A percentile compares a stretch with the other conserved stretches of the same genome.
phyloP scores from a whole-genome alignment of 2,113 vertebrate genomes.

The Coreoperca whiteheadi region DNA sequence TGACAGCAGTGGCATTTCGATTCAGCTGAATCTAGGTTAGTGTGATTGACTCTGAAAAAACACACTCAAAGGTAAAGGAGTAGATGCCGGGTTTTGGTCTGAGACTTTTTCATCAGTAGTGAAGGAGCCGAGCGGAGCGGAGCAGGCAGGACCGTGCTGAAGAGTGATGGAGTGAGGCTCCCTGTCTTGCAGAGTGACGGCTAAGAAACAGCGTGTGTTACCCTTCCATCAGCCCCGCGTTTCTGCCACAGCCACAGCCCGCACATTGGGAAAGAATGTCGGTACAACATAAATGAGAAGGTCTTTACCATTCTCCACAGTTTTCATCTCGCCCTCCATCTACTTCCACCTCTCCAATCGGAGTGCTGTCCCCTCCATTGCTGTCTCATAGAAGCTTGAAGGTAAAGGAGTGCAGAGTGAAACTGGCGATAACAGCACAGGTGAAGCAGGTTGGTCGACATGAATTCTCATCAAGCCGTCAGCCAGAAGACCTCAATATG shows the following conservation, averaged over 20 bases:
- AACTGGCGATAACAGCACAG: not conserved
- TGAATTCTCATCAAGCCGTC: conserved; percentile 33
- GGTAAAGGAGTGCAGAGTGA: conserved; percentile 5
- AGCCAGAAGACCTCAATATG: not conserved
- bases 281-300: conserved; percentile 44
- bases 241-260: conserved; percentile 15
- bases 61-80: conserved; percentile 33
- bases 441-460: not conserved
- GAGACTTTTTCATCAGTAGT: conserved; percentile 55
- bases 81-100: conserved; percentile 20
- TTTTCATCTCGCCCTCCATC: conserved; percentile 13
- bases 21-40: conserved; percentile 17
- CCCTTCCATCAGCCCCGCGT: conserved; percentile 33
- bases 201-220: conserved; percentile 44
- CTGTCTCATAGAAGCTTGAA: conserved; percentile 26
- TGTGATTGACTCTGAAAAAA: conserved; percentile 47
- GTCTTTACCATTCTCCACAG: not conserved
- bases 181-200: conserved; percentile 43
- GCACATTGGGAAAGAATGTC: conserved; percentile 42
- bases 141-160: conserved; percentile 26
- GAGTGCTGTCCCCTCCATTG: conserved; percentile 19
- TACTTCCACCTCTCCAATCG: conserved; percentile 17
- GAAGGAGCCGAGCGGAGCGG: conserved; percentile 18
- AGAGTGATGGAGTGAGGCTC: conserved; percentile 60
- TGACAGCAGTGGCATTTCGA: conserved; percentile 45